Percentiles rank a stretch among this genome's conserved stretches.
Conservation (phyloP, 2,113 vertebrate genomes). For the Kryptolebias marmoratus region DNA sequence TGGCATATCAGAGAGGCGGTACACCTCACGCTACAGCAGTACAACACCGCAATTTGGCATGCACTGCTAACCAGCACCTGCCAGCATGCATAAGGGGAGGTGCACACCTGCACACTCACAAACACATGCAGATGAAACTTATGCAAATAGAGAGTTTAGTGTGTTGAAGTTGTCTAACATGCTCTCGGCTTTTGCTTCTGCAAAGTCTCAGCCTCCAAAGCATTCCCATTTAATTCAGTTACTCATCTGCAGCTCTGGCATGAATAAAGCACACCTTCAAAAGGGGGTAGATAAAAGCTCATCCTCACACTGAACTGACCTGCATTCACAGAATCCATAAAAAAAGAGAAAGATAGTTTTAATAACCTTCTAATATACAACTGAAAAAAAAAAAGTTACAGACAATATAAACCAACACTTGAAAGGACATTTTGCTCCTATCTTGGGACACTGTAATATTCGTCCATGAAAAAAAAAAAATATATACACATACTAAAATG, state of each 20-base stretch:
- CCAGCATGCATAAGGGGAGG: conserved; percentile 2
- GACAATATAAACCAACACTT: conserved; percentile 3
- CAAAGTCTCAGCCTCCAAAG: conserved; percentile 11
- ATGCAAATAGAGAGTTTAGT: conserved; percentile 25
- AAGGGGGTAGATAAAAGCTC: not conserved
- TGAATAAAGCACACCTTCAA: conserved; percentile 10
- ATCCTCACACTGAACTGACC: conserved; percentile 1
- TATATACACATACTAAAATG: not conserved
- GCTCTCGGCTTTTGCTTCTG: conserved; percentile 23
- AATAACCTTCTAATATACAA: conserved; percentile 5
- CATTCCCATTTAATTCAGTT: conserved; percentile 7
- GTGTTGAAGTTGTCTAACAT: conserved; percentile 24
- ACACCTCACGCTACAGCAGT: conserved; percentile 33
- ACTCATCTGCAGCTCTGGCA: conserved; percentile 18
- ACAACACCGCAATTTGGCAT: conserved; percentile 46
- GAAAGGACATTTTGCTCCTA: conserved; percentile 3
- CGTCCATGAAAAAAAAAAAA: conserved; percentile 20
- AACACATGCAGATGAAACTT: conserved; percentile 35
- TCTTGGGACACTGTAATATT: conserved; percentile 9
- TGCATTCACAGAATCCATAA: not conserved
- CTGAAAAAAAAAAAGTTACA: conserved; percentile 20
- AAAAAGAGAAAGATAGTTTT: conserved; percentile 16
- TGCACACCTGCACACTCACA: conserved; percentile 10
- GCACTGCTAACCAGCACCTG: conserved; percentile 25
- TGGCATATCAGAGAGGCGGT: conserved; percentile 59